Percentiles rank a stretch among this genome's conserved stretches.
These are phyloP conservation scores for Gorsachius magnificus DNA, from an alignment of 2,797 vertebrate species.

Conservation along the genomic window DNA sequence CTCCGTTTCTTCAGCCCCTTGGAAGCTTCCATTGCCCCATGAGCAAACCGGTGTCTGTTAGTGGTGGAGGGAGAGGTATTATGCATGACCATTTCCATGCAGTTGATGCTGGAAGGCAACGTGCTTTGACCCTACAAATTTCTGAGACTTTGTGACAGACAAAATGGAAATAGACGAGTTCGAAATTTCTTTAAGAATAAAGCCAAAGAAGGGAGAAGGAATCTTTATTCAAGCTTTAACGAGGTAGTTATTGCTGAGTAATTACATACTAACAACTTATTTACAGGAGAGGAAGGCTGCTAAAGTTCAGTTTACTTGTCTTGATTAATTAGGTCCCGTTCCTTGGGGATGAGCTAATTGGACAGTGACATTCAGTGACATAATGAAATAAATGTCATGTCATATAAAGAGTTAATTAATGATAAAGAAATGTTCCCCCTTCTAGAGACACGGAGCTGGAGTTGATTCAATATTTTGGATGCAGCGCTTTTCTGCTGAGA, in stretches of 20 bases:
- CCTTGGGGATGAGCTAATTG: constrained; percentile 44
- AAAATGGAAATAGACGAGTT: not conserved
- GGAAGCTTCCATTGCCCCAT: not conserved
- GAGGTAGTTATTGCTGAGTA: not conserved
- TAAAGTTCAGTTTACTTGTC: constrained; percentile 44
- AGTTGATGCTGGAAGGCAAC: not conserved
- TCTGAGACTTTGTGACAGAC: not conserved
- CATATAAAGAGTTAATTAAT: constrained; percentile 57
- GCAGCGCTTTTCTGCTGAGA: constrained; percentile 2
- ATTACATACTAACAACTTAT: constrained; percentile 1
- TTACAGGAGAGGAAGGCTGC: constrained; percentile 22
- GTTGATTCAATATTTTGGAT: constrained; percentile 37
- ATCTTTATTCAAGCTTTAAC: not conserved
- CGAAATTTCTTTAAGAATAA: not conserved
- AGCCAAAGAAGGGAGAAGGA: not conserved
- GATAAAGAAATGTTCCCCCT: not conserved
- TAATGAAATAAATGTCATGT: constrained; percentile 51
- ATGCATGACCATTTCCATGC: not conserved
- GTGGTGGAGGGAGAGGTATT: not conserved
- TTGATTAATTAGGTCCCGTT: constrained; percentile 36
- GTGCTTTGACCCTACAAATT: not conserved
- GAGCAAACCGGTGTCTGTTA: not conserved
- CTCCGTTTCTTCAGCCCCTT: not conserved
- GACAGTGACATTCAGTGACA: constrained; percentile 5
- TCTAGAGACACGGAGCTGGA: not conserved